A percentile compares a stretch with the other conserved stretches of the same genome.
Conservation (phyloP, 2,888 invertebrate species). For the Nomada fabriciana region DNA sequence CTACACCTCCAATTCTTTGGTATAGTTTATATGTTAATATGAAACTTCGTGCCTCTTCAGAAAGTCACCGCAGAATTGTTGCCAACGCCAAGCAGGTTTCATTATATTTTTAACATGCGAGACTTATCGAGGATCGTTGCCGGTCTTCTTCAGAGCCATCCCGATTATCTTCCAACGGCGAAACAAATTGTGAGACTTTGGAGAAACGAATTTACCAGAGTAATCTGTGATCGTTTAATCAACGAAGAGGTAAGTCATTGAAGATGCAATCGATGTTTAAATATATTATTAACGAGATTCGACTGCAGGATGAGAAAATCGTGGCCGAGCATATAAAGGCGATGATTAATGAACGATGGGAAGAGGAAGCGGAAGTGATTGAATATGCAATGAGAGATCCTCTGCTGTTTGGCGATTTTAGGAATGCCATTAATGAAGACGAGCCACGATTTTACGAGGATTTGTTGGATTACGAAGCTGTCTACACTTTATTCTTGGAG, state of each 20-base stretch:
- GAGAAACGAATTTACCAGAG: conserved; percentile 95
- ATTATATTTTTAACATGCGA: conserved; percentile 97
- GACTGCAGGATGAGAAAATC: conserved; percentile 87
- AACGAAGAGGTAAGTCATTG: conserved; percentile 85
- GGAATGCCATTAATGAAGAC: conserved; percentile 93
- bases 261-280: not conserved
- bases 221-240: conserved; percentile 95
- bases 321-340: conserved; percentile 87
- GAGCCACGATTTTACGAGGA: conserved; percentile 95
- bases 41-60: conserved; percentile 81
- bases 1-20: not conserved
- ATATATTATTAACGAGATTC: not conserved
- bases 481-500: conserved; percentile 95
- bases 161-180: conserved; percentile 88
- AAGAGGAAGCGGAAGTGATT: conserved; percentile 83
- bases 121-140: conserved; percentile 94
- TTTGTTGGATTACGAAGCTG: conserved; percentile 94
- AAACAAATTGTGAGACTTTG: conserved; percentile 93
- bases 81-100: conserved; percentile 96
- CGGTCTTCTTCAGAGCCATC: conserved; percentile 92
- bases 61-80: conserved; percentile 91
- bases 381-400: conserved; percentile 93
- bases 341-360: conserved; percentile 87
- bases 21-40: not conserved
- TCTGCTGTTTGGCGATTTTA: conserved; percentile 94